phyloP scores from a whole-genome alignment of 2,797 vertebrate genomes.

The Pseudopleuronectes americanus region DNA sequence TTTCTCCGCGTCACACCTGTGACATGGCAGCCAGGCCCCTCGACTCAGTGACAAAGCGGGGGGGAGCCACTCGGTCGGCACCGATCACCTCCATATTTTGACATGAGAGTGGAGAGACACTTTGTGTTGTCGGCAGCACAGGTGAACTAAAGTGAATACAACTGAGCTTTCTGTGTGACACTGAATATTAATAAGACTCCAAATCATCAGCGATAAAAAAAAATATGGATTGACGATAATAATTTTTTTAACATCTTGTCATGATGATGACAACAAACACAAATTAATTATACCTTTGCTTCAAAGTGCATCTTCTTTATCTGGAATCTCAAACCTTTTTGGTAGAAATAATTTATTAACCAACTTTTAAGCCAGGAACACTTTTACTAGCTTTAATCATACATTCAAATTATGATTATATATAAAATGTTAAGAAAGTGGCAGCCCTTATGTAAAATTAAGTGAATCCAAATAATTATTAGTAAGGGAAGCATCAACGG shows the following conservation, averaged over 20 bases:
- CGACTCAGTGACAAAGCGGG: slow-evolving; percentile 58
- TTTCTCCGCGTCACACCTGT: slow-evolving; percentile 76
- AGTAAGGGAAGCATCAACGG: not conserved
- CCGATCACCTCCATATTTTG: slow-evolving; percentile 59
- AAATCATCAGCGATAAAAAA: not conserved
- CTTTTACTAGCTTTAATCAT: too few relatives aligned
- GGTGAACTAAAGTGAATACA: not conserved
- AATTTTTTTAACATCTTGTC: not conserved
- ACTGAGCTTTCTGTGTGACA: not conserved
- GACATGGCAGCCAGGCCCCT: slow-evolving; percentile 63
- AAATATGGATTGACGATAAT: not conserved
- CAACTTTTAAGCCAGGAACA: too few relatives aligned
- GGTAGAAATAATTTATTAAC: not conserved
- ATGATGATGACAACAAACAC: not conserved
- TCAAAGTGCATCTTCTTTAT: not conserved
- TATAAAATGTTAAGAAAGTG: not conserved
- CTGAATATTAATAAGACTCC: not conserved
- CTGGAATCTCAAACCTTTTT: not conserved
- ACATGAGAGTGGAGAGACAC: slow-evolving; percentile 38
- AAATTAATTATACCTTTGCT: not conserved
- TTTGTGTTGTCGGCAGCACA: not conserved
- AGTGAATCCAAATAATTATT: not conserved
- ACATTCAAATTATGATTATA: not conserved
- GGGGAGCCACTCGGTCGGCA: slow-evolving; percentile 51
- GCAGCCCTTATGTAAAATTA: not conserved